Conservation (phyloP, 2,113 vertebrate genomes). For the Zosterops lateralis region DNA sequence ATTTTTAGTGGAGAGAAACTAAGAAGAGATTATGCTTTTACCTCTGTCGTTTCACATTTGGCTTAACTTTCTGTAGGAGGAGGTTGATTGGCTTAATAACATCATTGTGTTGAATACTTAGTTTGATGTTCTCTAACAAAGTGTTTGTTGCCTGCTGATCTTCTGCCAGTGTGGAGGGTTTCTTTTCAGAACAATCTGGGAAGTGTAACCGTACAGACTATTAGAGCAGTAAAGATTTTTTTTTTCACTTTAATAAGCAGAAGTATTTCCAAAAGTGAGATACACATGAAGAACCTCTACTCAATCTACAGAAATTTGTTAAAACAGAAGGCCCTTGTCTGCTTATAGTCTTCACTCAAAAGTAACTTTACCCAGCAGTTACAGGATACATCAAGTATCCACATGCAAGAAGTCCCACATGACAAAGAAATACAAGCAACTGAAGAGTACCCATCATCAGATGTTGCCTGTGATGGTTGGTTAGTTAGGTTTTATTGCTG, state of each 20-base stretch:
- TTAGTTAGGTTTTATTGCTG: not conserved
- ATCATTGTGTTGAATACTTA: constrained; percentile 91
- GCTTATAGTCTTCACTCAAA: not conserved
- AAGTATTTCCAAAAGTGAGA: not conserved
- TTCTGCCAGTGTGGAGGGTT: constrained; percentile 74
- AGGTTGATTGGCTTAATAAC: constrained; percentile 88
- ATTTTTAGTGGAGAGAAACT: not conserved
- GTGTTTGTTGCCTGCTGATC: constrained; percentile 80
- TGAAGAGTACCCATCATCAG: not conserved
- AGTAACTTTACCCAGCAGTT: not conserved
- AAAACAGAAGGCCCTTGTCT: not conserved
- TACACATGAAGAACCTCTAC: not conserved
- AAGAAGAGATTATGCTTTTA: constrained; percentile 41
- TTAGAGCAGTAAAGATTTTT: not conserved
- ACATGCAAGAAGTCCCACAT: not conserved
- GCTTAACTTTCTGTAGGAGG: constrained; percentile 77
- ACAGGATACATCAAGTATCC: not conserved
- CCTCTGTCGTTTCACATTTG: constrained; percentile 86
- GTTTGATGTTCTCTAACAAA: constrained; percentile 86
- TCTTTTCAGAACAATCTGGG: constrained; percentile 82
- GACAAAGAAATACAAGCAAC: not conserved
- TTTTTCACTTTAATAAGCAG: not conserved
- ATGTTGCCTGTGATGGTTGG: not conserved
- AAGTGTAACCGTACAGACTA: not conserved
- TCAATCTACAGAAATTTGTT: not conserved